A percentile compares a stretch with the other conserved stretches of the same genome.
Conservation (phyloP, 2,888 invertebrate species). For the Callyntrura sp. region DNA sequence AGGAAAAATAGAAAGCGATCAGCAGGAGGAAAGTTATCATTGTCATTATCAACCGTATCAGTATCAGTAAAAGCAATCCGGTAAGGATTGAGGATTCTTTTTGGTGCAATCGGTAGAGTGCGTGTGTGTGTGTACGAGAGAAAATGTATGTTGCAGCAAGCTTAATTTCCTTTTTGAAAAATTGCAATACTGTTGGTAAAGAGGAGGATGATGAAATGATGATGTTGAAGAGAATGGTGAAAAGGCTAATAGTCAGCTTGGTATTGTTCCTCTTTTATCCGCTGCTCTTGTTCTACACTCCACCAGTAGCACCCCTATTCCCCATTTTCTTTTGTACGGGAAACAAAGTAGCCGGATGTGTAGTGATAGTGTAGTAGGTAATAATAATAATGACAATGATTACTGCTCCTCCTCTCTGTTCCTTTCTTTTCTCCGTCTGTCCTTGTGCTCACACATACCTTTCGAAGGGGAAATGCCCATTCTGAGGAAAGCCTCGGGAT, state of each 20-base stretch:
- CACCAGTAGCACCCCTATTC: too few species aligned
- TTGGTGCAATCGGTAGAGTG: neutral
- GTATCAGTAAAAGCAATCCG: constrained; percentile 22
- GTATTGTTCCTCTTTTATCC: constrained; percentile 26
- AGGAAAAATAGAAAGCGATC: constrained; percentile 29
- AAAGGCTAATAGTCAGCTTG: constrained; percentile 15
- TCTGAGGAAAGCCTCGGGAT: constrained; percentile 87
- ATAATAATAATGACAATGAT: constrained; percentile 36
- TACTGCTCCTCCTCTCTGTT: constrained; percentile 19
- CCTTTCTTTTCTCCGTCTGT: neutral
- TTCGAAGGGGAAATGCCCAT: constrained; percentile 88
- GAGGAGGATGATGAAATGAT: too few species aligned
- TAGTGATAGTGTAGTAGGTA: too few species aligned
- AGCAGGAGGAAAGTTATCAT: constrained; percentile 35
- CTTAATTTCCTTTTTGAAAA: constrained; percentile 41
- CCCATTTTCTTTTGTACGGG: too few species aligned
- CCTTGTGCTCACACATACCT: constrained; percentile 84
- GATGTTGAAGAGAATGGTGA: too few species aligned
- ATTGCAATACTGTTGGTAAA: neutral
- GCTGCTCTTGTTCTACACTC: constrained; percentile 20
- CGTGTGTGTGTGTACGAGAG: neutral
- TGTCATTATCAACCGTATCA: too few species aligned
- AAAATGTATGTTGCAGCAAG: too few species aligned
- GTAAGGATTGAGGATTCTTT: too few species aligned
- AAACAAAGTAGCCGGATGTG: constrained; percentile 32